Conservation (phyloP, 1,140 invertebrate genomes). For the Drosophila ogumai region DNA sequence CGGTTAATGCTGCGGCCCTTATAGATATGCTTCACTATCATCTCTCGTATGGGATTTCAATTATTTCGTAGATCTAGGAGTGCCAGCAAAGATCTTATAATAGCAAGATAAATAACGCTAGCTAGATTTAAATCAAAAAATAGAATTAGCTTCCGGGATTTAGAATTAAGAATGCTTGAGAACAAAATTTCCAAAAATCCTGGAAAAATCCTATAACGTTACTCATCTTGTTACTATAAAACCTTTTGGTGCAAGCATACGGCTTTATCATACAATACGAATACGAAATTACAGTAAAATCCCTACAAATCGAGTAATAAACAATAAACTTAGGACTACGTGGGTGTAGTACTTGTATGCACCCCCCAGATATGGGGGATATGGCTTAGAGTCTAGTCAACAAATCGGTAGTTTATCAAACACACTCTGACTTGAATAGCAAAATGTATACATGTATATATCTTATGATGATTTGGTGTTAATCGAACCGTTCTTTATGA, state of each 20-base stretch:
- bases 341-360: conserved; percentile 32
- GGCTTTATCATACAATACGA: conserved; percentile 59
- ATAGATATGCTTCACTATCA: conserved; percentile 45
- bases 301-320: conserved; percentile 76
- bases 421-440: conserved; percentile 51
- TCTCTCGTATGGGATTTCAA: background rate
- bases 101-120: background rate
- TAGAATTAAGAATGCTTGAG: background rate
- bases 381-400: conserved; percentile 71
- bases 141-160: background rate
- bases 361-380: conserved; percentile 35
- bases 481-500: conserved; percentile 12
- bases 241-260: conserved; percentile 26
- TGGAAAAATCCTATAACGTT: background rate
- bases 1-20: conserved; percentile 52
- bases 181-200: background rate
- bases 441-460: conserved; percentile 48
- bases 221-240: background rate
- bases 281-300: conserved; percentile 68
- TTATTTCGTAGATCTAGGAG: conserved; percentile 44
- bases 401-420: conserved; percentile 70
- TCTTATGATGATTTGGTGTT: conserved; percentile 56
- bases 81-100: conserved; percentile 23
- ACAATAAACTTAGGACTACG: conserved; percentile 69
- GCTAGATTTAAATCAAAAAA: background rate